phyloP scores from a whole-genome alignment of 2,113 vertebrate genomes.

The human region DNA sequence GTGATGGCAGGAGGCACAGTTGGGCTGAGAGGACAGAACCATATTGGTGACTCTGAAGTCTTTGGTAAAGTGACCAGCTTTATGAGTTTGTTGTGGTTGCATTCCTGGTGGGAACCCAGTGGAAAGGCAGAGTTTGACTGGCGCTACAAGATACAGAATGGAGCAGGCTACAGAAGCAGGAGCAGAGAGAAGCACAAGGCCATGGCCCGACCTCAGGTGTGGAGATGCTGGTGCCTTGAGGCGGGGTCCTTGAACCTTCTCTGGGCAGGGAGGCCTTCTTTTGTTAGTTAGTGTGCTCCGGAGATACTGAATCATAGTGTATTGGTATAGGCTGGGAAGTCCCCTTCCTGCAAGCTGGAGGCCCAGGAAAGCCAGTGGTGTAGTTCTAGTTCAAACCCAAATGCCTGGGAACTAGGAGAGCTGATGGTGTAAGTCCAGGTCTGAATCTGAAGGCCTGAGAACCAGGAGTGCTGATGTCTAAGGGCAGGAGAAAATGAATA shows the following conservation, averaged over 20 bases:
- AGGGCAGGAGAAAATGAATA: background rate
- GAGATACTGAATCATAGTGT: background rate
- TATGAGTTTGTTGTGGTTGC: background rate
- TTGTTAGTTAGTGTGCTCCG: background rate
- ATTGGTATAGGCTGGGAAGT: background rate
- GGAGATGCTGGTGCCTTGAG: background rate
- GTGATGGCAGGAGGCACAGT: background rate
- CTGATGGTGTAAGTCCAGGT: background rate
- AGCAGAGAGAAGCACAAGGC: background rate
- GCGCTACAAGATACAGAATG: background rate
- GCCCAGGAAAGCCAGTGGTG: background rate
- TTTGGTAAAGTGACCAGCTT: background rate
- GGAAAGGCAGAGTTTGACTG: rapidly evolving
- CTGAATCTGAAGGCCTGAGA: background rate
- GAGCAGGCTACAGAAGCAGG: background rate
- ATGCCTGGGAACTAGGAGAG: background rate
- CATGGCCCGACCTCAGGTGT: background rate
- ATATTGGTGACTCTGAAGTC: background rate
- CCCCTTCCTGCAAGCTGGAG: too few species aligned
- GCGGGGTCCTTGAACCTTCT: background rate
- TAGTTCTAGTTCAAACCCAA: background rate
- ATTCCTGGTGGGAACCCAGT: background rate
- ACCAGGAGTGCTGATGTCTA: background rate
- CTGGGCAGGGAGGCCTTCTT: background rate
- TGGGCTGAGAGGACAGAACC: background rate